Evolutionary conservation across 2,797 vertebrate species (phyloP).

Genomic region (Atherinosoma microstoma): DNA sequence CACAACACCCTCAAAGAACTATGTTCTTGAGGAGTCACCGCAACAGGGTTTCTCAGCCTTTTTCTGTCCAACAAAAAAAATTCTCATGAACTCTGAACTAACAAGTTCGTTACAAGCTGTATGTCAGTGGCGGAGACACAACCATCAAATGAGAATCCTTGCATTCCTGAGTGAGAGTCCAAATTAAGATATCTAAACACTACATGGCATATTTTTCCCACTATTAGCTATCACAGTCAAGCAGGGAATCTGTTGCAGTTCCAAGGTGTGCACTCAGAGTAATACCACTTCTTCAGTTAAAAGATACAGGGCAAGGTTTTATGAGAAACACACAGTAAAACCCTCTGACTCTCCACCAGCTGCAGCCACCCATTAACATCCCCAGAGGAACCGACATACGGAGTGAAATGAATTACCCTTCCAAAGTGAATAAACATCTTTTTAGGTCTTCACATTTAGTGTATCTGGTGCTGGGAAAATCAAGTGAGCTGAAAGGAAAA

Average conservation of each 20-base stretch:
- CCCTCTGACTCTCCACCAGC: background rate
- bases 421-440: constrained; percentile 25
- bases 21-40: constrained; percentile 19
- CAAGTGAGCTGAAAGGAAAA: constrained; percentile 16
- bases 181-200: background rate
- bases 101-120: background rate
- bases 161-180: background rate
- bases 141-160: background rate
- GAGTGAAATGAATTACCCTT: background rate
- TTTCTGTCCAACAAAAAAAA: constrained; percentile 5
- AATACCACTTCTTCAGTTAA: background rate
- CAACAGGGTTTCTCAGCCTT: constrained; percentile 22
- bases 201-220: background rate
- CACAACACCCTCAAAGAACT: background rate
- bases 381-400: constrained; percentile 3
- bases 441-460: constrained; percentile 14
- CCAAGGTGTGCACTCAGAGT: background rate
- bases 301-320: background rate
- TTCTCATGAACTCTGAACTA: constrained; percentile 51
- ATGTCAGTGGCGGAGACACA: background rate
- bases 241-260: background rate
- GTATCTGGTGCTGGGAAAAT: background rate
- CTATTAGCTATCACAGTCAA: background rate
- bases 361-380: background rate
- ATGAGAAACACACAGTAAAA: background rate